Evolutionary conservation across 2,113 vertebrate species (phyloP), one percentile per base, ranked within the genome.

Genomic region (Speoplatyrhinus poulsoni): DNA sequence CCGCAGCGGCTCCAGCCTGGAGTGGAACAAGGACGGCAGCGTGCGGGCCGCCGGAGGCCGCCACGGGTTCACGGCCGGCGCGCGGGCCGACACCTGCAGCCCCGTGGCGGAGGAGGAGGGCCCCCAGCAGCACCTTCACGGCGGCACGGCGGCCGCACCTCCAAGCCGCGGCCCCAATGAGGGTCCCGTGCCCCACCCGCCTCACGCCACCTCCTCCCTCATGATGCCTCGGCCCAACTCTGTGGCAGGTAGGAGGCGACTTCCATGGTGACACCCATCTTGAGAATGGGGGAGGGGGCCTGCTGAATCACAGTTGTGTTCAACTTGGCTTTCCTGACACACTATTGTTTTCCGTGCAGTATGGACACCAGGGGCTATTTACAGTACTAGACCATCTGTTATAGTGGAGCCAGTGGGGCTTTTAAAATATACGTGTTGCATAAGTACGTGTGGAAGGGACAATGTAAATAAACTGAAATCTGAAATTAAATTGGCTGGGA

Each of bases 171-270:
- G 70, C 41, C 90, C 93, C 50, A 26, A 26, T 2, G 96, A 97
- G 85, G 95, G 95, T 73, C 94, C 94, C 0, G 26, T 94, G 81
- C 89, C 93, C 46, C 96, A 97, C 46, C 66, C 91, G 16, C n/a
- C 86, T 2, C 96, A 96, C 74, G 92, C 76, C 65, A 92, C 94
- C 65, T 93, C 91, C 67, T 95, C 95, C 16, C 91, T 97, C 82
- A 89, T 98, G 90, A 96, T 99, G 96, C 96, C 97, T 54, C 93
- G 98, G 79, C 98, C 98, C 54, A 99, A 99, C 93, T 99, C 98
- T 0, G 98, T 99, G 48, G 98, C 98, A 94, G 98, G 98, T 99
- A 94, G 92, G 89, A 54, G 15, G 36, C 5, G 5, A 5, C 36
- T 41, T 6, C 36, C 4, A 41, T 41, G 36, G 36, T 0, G 5